Percentiles rank a stretch among this genome's conserved stretches.
Conservation (phyloP, 1,140 invertebrate species). For the Lithobius niger region DNA sequence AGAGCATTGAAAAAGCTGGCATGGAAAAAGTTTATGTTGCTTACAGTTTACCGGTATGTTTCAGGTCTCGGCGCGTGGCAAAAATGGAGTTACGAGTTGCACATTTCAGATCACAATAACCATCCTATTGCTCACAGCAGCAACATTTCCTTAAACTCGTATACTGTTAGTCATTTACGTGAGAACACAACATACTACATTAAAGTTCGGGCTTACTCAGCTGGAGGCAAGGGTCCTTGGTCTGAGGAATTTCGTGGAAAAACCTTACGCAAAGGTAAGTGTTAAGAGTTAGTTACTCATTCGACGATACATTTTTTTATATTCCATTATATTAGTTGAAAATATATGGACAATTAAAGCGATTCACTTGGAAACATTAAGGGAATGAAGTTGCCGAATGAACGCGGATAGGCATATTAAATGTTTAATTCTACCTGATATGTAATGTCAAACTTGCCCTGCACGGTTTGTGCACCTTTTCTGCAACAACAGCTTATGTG, state of each 20-base stretch:
- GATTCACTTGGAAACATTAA: too few species aligned
- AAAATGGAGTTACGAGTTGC: conserved; percentile 69
- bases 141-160: conserved; percentile 38
- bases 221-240: conserved; percentile 61
- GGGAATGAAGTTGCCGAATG: too few species aligned
- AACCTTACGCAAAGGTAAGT: conserved; percentile 19
- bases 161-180: conserved; percentile 48
- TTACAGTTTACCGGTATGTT: neutral
- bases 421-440: too few species aligned
- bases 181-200: conserved; percentile 61
- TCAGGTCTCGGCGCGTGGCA: conserved; percentile 50
- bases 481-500: too few species aligned
- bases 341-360: too few species aligned
- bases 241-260: conserved; percentile 40
- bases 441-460: too few species aligned
- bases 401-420: too few species aligned
- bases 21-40: too few species aligned
- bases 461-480: too few species aligned
- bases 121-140: conserved; percentile 30
- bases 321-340: too few species aligned
- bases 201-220: conserved; percentile 59
- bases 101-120: conserved; percentile 45
- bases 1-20: neutral
- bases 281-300: too few species aligned
- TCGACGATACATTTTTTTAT: too few species aligned